phyloP scores from a whole-genome alignment of 2,888 invertebrate genomes.

The Clanis bilineata region DNA sequence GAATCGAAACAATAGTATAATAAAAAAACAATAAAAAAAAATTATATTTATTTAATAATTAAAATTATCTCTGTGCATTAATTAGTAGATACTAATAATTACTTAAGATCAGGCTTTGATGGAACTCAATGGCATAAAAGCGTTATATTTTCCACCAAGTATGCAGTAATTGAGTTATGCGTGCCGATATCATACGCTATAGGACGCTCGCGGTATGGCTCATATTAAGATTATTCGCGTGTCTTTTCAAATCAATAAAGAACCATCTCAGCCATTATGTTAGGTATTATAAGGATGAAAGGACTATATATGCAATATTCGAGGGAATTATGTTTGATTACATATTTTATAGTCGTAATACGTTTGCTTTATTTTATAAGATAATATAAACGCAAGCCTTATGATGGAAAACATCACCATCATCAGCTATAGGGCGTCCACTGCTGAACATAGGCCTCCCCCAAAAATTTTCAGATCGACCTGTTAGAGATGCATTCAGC shows the following conservation, averaged over 20 bases:
- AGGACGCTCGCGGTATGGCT: conserved; percentile 1
- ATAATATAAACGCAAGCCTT: background rate
- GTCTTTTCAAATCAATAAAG: conserved; percentile 5
- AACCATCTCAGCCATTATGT: background rate
- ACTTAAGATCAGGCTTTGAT: background rate
- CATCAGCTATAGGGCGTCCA: too few relatives aligned
- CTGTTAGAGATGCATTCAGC: too few relatives aligned
- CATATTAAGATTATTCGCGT: conserved; percentile 13
- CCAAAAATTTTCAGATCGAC: too few relatives aligned
- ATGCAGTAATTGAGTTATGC: conserved; percentile 17
- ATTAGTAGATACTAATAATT: too few relatives aligned
- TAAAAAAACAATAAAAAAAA: too few relatives aligned
- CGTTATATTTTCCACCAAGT: background rate
- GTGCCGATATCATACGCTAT: conserved; percentile 1
- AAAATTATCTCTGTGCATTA: too few relatives aligned
- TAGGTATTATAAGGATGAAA: background rate
- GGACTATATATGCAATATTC: background rate
- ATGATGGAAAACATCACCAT: too few relatives aligned
- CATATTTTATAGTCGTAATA: background rate
- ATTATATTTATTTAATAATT: too few relatives aligned
- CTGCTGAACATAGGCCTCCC: too few relatives aligned
- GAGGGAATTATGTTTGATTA: background rate
- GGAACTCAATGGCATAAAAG: background rate
- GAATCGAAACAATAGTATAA: too few relatives aligned
- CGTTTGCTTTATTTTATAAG: background rate